Percentiles rank a stretch among this genome's conserved stretches.
These are phyloP conservation scores for Bhutanitis thaidina DNA, from an alignment of 2,888 invertebrate species.

Conservation along the genomic window DNA sequence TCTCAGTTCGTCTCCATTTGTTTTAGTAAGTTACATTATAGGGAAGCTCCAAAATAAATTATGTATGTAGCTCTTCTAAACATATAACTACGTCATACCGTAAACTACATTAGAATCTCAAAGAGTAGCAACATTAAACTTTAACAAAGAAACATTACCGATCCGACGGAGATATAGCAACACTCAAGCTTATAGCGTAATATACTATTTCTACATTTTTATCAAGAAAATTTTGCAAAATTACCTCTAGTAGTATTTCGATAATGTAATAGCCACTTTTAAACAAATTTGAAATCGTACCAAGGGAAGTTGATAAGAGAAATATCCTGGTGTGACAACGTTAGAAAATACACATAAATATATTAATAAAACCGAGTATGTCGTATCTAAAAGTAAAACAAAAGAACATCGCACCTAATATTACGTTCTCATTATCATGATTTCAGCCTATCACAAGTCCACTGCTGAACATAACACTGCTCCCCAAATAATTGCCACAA, in stretches of 20 bases:
- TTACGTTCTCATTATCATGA: too few species aligned
- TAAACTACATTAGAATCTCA: conserved; percentile 33
- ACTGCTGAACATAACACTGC: too few species aligned
- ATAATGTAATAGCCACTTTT: conserved; percentile 14
- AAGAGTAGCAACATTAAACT: conserved; percentile 31
- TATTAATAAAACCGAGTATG: too few species aligned
- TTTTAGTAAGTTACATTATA: neutral
- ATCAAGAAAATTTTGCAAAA: conserved; percentile 30
- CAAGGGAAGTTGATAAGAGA: too few species aligned
- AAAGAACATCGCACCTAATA: too few species aligned
- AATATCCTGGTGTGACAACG: too few species aligned
- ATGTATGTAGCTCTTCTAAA: conserved; percentile 2
- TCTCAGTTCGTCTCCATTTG: neutral
- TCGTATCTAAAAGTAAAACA: too few species aligned
- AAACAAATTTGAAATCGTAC: too few species aligned
- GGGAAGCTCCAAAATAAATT: neutral
- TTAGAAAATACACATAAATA: too few species aligned
- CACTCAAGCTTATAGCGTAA: conserved; percentile 30
- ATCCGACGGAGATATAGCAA: conserved; percentile 21
- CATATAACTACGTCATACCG: neutral
- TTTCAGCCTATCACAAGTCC: too few species aligned
- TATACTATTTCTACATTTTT: conserved; percentile 19
- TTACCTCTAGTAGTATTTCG: conserved; percentile 19
- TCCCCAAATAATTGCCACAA: too few species aligned
- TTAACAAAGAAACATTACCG: conserved; percentile 26